Percentiles rank a stretch among this genome's conserved stretches.
Conservation (phyloP, 2,888 invertebrate genomes). For the Nephrocerus scutellatus region DNA sequence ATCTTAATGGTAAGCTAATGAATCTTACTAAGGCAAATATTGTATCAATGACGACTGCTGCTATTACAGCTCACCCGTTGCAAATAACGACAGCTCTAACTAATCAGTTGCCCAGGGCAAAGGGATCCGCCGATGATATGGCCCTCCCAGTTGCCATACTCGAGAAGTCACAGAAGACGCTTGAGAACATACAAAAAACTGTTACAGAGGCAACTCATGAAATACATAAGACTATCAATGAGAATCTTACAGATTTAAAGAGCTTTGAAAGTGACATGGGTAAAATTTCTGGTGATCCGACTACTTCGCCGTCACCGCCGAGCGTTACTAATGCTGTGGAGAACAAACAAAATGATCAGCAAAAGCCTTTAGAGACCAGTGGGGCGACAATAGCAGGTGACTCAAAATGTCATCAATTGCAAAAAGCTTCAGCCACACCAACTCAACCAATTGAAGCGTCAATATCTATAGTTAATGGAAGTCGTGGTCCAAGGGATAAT, state of each 20-base stretch:
- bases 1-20: conserved; percentile 24
- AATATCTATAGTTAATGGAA: conserved; percentile 40
- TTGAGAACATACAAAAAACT: conserved; percentile 41
- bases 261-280: conserved; percentile 40
- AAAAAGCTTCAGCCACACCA: conserved; percentile 38
- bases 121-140: conserved; percentile 20
- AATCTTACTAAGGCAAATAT: conserved; percentile 35
- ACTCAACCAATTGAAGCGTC: conserved; percentile 44
- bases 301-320: conserved; percentile 31
- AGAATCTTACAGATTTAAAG: conserved; percentile 42
- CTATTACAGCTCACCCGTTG: conserved; percentile 53
- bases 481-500: conserved; percentile 2
- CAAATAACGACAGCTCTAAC: conserved; percentile 53
- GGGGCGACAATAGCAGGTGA: conserved; percentile 7
- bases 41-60: conserved; percentile 55
- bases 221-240: conserved; percentile 44
- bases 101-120: conserved; percentile 45
- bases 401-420: conserved; percentile 5
- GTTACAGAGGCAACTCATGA: conserved; percentile 42
- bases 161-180: conserved; percentile 39
- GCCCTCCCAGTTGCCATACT: conserved; percentile 31
- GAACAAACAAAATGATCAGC: conserved; percentile 27
- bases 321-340: conserved; percentile 35
- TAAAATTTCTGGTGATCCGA: conserved; percentile 23
- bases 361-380: conserved; percentile 7